Evolutionary conservation across 2,888 invertebrate genomes (phyloP), one percentile per base, ranked within the genome.

Genomic region (Acronicta aceris): DNA sequence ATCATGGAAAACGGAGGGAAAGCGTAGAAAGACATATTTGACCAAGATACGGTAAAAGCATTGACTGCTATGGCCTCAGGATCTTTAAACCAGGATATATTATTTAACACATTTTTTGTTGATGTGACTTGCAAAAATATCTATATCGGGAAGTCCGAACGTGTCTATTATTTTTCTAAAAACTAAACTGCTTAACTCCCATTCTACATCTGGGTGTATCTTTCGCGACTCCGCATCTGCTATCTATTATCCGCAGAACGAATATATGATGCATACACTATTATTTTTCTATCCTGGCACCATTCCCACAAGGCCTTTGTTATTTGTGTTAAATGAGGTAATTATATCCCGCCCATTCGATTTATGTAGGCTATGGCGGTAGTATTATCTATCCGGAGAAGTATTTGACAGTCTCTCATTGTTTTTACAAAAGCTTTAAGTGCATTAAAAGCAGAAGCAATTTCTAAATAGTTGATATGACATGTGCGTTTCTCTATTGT

Each of bases 1-100:
- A 56, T 25, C 27, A 56, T 41, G 2, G 41, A 42, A 48, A 56
- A 48, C 8, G 55, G 55, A n/a, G 55, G 55, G n/a, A 56, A 56
- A 5, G 41, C 47, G 9, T 56, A 56, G 17, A 56, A 56, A 27
- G 2, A 27, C 27, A 27, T 27, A 6, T 27, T 27, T 27, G 27
- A 27, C 27, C 27, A 27, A 8, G 27, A 27, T 27, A 8, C 5
- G 3, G 27, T 27, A 27, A 27, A 27, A 1, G 27, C 27, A 6
- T 27, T 27, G 8, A 27, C 6, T 2, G 27, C 27, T 27, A 27
- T 27, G 5, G 27, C 27, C 8, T 27, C 8, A 27, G 3, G 3
- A 27, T 27, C 27, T 8, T 6, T 27, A 27, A 27, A 27, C 27
- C 27, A 27, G 2, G 27, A 27, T 27, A 27, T 6, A 27, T n/a